phyloP scores from a whole-genome alignment of 2,888 invertebrate genomes.

The Ennomos erosarius region DNA sequence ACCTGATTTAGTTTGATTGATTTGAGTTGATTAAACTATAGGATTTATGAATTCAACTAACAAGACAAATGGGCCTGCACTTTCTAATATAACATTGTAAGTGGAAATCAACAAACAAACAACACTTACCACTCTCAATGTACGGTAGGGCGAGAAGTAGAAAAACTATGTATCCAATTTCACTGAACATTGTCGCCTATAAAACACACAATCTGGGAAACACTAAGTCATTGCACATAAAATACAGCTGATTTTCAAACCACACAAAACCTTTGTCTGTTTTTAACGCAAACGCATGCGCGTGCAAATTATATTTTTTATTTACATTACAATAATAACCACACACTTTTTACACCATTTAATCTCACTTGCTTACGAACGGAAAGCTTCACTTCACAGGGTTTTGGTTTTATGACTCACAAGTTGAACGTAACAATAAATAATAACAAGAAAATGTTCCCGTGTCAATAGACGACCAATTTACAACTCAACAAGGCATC shows the following conservation, averaged over 20 bases:
- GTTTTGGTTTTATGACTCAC: slow-evolving; percentile 55
- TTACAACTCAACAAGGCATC: slow-evolving; percentile 38
- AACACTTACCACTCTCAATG: slow-evolving; percentile 89
- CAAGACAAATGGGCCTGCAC: slow-evolving; percentile 40
- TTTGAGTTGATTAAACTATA: slow-evolving; percentile 3
- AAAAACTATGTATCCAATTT: slow-evolving; percentile 88
- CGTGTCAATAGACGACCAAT: slow-evolving; percentile 41
- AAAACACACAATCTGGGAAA: slow-evolving; percentile 75
- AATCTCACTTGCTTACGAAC: slow-evolving; percentile 48
- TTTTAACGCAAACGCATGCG: slow-evolving; percentile 85
- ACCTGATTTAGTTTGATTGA: too few relatives aligned
- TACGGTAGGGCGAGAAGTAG: slow-evolving; percentile 88
- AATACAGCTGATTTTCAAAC: slow-evolving; percentile 86
- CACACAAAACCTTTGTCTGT: slow-evolving; percentile 87
- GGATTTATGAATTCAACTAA: slow-evolving; percentile 24
- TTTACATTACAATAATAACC: slow-evolving; percentile 78
- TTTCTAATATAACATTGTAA: slow-evolving; percentile 37
- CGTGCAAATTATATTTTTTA: slow-evolving; percentile 82
- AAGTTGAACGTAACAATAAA: slow-evolving; percentile 65
- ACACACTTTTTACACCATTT: slow-evolving; percentile 55
- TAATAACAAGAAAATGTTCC: slow-evolving; percentile 64
- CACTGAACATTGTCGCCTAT: slow-evolving; percentile 86
- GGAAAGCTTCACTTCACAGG: slow-evolving; percentile 54
- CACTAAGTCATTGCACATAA: slow-evolving; percentile 84
- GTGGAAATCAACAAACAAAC: slow-evolving; percentile 25